Evolutionary conservation across 2,797 vertebrate genomes (phyloP).

Genomic region (Neostethus bicornis): DNA sequence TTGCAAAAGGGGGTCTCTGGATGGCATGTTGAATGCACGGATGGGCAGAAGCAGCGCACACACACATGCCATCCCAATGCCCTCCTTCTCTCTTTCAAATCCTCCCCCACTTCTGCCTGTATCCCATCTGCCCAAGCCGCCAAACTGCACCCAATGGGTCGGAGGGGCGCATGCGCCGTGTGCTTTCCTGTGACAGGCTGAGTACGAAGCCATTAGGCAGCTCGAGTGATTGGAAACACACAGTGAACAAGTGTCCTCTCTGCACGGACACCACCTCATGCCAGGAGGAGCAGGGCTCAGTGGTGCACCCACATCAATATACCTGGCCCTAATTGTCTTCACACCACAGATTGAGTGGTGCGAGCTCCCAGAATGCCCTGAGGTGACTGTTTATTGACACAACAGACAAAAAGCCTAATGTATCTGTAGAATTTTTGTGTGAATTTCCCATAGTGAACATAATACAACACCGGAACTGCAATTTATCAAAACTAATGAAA

Average conservation of each 20-base stretch:
- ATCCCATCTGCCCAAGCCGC: conserved; percentile 91
- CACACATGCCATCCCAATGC: conserved; percentile 73
- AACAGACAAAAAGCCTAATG: conserved; percentile 44
- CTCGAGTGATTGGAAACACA: conserved; percentile 67
- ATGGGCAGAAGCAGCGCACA: conserved; percentile 93
- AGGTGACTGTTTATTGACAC: conserved; percentile 63
- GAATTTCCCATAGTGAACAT: conserved; percentile 38
- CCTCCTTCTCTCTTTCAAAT: conserved; percentile 47
- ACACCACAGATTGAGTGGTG: conserved; percentile 55
- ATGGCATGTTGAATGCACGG: conserved; percentile 92
- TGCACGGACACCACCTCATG: conserved; percentile 50
- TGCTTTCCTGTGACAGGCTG: conserved; percentile 41
- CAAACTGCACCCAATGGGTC: conserved; percentile 92
- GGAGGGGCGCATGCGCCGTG: conserved; percentile 86
- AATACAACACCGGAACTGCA: conserved; percentile 40
- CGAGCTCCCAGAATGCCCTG: conserved; percentile 50
- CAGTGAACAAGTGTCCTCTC: conserved; percentile 68
- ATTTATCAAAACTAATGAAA: conserved; percentile 35
- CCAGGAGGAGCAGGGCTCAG: conserved; percentile 41
- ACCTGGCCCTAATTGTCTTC: conserved; percentile 68
- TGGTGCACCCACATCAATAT: conserved; percentile 54
- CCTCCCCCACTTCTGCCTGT: conserved; percentile 71
- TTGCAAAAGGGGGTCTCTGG: conserved; percentile 82
- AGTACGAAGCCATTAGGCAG: conserved; percentile 60
- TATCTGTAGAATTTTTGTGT: conserved; percentile 38